These are phyloP conservation scores for Drosophila borborema DNA, from an alignment of 2,888 invertebrate species.

Conservation along the genomic window DNA sequence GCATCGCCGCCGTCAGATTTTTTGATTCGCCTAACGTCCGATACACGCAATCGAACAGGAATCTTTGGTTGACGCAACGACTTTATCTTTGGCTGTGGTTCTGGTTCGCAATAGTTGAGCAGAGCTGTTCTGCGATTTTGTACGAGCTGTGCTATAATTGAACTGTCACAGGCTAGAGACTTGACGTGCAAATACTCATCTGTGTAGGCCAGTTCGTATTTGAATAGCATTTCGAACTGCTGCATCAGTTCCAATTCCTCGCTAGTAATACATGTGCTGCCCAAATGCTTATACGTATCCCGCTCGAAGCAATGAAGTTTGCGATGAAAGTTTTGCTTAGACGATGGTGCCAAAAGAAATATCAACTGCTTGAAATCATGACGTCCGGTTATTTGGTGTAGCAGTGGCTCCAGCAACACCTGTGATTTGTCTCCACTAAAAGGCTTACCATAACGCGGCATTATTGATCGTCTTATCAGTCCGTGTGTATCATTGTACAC, in stretches of 20 bases:
- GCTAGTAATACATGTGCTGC: slow-evolving; percentile 26
- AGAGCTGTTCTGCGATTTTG: not conserved
- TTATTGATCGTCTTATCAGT: slow-evolving; percentile 20
- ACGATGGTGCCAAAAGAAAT: slow-evolving; percentile 24
- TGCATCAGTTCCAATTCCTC: slow-evolving; percentile 26
- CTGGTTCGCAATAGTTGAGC: not conserved
- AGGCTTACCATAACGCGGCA: slow-evolving; percentile 19
- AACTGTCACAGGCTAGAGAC: slow-evolving; percentile 4
- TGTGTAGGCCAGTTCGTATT: slow-evolving; percentile 40
- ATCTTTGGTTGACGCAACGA: slow-evolving; percentile 38
- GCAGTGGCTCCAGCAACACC: slow-evolving; percentile 14
- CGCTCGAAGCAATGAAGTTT: slow-evolving; percentile 50
- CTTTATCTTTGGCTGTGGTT: slow-evolving; percentile 19
- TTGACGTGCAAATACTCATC: slow-evolving; percentile 16
- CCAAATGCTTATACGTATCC: slow-evolving; percentile 16
- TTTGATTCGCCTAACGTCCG: not conserved
- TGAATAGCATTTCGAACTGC: slow-evolving; percentile 41
- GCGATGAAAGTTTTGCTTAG: not conserved
- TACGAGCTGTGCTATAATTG: slow-evolving; percentile 4
- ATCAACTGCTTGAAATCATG: slow-evolving; percentile 7
- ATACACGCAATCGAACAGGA: slow-evolving; percentile 25
- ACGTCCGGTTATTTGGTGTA: slow-evolving; percentile 22
- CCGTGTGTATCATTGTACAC: slow-evolving; percentile 2
- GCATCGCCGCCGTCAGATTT: not conserved
- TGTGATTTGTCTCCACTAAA: not conserved